Conservation (phyloP, 2,113 vertebrate species). For the Microtus ochrogaster region DNA sequence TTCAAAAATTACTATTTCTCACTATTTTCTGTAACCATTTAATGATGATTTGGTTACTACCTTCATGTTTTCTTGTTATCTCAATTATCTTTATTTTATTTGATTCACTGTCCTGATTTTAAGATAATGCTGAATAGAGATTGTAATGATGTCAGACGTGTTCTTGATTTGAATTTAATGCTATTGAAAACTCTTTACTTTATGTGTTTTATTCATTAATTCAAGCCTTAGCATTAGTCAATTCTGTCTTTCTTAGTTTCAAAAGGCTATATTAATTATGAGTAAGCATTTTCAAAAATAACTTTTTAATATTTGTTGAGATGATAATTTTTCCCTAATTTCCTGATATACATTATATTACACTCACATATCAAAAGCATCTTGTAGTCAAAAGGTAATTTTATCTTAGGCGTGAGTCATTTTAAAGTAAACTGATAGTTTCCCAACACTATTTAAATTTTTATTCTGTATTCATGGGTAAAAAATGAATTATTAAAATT, state of each 20-base stretch:
- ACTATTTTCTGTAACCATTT: background rate
- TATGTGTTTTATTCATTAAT: conserved; percentile 29
- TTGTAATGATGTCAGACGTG: background rate
- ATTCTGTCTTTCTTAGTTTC: conserved; percentile 8
- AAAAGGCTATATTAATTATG: background rate
- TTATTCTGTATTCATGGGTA: background rate
- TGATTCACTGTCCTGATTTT: background rate
- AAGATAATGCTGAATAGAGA: background rate
- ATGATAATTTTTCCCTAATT: background rate
- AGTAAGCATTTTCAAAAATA: background rate
- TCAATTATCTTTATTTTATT: background rate
- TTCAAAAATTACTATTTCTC: background rate
- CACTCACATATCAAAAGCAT: background rate
- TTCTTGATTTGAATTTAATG: background rate
- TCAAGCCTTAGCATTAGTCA: background rate
- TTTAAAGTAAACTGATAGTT: conserved; percentile 20
- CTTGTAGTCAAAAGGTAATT: conserved; percentile 15
- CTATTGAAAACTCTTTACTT: background rate
- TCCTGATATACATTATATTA: conserved; percentile 22
- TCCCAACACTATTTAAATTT: conserved; percentile 20
- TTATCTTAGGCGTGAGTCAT: background rate
- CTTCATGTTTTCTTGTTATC: conserved; percentile 5
- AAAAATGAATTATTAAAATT: conserved; percentile 8
- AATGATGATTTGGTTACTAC: background rate
- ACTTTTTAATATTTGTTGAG: conserved; percentile 14